Conservation (phyloP, 2,113 vertebrate genomes). For the Leuciscus idus region DNA sequence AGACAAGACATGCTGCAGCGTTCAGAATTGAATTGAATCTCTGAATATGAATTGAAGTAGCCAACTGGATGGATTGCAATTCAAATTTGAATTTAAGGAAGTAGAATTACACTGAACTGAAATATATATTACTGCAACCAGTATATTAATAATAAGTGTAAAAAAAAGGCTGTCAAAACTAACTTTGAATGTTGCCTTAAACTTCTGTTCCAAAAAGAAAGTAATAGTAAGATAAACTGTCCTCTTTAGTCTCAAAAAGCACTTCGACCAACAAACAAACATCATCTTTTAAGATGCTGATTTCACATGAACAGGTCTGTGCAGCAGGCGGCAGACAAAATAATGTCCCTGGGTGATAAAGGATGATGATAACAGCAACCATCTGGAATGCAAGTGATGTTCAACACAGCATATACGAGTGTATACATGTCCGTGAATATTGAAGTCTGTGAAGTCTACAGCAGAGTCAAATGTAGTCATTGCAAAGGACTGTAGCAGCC, state of each 20-base stretch:
- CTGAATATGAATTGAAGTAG: background rate
- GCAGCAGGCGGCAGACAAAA: background rate
- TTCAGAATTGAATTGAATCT: background rate
- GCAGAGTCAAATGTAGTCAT: background rate
- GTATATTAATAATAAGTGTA: background rate
- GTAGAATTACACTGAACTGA: background rate
- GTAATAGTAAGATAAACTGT: background rate
- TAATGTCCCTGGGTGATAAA: slow-evolving; percentile 5
- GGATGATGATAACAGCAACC: slow-evolving; percentile 8
- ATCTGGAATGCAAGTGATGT: slow-evolving; percentile 30
- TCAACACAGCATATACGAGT: background rate
- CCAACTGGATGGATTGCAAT: background rate
- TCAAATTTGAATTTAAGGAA: background rate
- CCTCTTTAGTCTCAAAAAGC: background rate
- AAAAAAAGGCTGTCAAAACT: background rate
- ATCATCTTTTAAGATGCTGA: slow-evolving; percentile 21
- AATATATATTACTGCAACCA: background rate
- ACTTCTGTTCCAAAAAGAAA: background rate
- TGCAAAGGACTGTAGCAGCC: background rate
- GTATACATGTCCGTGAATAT: background rate
- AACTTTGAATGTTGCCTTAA: background rate
- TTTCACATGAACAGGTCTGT: slow-evolving; percentile 8
- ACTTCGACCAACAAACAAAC: slow-evolving; percentile 9
- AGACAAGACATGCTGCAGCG: too few relatives aligned
- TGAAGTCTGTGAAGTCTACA: background rate